Conservation (phyloP, 64 coral and sea anemone species). For the Exaiptasia diaphana region DNA sequence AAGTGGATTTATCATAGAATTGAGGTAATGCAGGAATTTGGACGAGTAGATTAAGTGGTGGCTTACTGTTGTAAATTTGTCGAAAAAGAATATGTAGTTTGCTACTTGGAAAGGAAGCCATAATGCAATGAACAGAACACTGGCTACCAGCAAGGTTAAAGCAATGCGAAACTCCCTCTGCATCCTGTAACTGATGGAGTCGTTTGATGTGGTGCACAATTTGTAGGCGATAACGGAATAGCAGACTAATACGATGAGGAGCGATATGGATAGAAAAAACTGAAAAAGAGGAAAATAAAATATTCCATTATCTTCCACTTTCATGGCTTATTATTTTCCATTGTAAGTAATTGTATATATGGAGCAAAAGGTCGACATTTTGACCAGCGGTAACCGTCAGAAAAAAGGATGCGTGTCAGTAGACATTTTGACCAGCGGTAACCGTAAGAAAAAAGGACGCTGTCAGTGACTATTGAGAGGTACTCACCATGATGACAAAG, state of each 20-base stretch:
- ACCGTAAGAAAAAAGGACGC: neutral
- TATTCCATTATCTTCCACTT: neutral
- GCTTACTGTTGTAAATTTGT: no score
- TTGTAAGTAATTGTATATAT: neutral
- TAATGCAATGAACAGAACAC: neutral
- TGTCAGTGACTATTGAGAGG: neutral
- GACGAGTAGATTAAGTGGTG: neutral
- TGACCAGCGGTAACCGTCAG: neutral
- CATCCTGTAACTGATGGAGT: neutral
- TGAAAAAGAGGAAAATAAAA: neutral
- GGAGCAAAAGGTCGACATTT: neutral
- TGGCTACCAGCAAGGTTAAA: neutral
- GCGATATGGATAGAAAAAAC: neutral
- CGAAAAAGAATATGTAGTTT: neutral
- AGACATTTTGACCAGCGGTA: neutral
- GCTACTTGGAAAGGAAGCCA: slow-evolving; percentile 9
- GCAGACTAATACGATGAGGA: neutral
- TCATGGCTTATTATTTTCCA: neutral
- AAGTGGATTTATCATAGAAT: slow-evolving; percentile 34
- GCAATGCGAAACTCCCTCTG: neutral
- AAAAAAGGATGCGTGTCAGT: neutral
- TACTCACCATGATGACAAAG: slow-evolving; percentile 19
- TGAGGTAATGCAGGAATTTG: slow-evolving; percentile 24
- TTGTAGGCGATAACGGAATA: neutral
- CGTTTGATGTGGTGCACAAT: neutral